Evolutionary conservation across 2,888 invertebrate species (phyloP), one percentile per base, ranked within the genome.

Genomic region (Aspidiotus rigidus): DNA sequence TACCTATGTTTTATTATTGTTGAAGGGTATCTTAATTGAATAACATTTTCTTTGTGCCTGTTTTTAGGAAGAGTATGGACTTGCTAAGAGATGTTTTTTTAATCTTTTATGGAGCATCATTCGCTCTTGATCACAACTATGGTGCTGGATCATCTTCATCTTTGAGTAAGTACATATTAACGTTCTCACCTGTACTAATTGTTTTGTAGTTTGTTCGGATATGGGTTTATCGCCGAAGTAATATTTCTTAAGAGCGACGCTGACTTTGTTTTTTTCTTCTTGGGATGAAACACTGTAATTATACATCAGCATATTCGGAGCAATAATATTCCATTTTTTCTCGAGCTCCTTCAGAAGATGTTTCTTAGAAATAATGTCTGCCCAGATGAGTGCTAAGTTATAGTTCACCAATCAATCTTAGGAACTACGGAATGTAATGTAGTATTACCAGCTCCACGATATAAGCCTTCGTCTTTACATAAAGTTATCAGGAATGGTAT

Each of bases 381-480:
- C 5, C 5, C 28, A 5, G 5, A 28, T 28, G 28, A 28, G 28
- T 28, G 28, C 28, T 28, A 5, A 28, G 28, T 28, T 28, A n/a
- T n/a, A 28, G 28, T 5, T 28, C 5, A 28, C 28, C 28, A 28
- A 28, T 28, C 28, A 28, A 28, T 28, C 2, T 28, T 28, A 28
- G 28, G 28, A 28, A 28, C 28, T 28, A 28, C 28, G 28, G 28
- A 5, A 28, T 28, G 5, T 28, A 28, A 28, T 28, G 28, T 5
- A n/a, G n/a, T n/a, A 56, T 39, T 77, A 86, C 87, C 83, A 75
- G 85, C 83, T 55, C 83, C 86, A 41, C 88, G 88, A 74, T 86
- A 88, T 17, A 88, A 79, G 69, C 90, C 90, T 77, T 90, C 90
- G 64, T 87, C 84, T 28, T 84, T 82, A 0, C 85, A 84, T 62